Conservation (phyloP, 2,113 vertebrate genomes). For the Brachyhypopomus occidentalis region DNA sequence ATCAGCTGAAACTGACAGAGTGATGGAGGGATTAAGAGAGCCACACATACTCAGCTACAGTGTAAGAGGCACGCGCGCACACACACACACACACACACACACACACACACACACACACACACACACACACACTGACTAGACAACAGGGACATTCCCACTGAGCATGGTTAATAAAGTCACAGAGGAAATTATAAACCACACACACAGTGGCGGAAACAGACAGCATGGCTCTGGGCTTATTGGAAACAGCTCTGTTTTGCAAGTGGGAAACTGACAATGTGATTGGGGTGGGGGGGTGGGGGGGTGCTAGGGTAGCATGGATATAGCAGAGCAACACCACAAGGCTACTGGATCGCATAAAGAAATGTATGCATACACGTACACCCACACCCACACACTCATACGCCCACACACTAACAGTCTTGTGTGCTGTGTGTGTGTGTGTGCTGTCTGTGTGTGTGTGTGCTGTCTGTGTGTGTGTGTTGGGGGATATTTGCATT, state of each 20-base stretch:
- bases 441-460: background rate
- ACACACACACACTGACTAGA: slow-evolving; percentile 5
- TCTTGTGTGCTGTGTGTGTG: background rate
- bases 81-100: slow-evolving; percentile 3
- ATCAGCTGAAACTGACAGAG: background rate
- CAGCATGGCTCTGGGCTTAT: slow-evolving; percentile 8
- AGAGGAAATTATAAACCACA: slow-evolving; percentile 19
- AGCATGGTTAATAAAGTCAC: slow-evolving; percentile 18
- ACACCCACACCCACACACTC: background rate
- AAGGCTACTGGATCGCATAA: background rate
- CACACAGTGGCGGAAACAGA: slow-evolving; percentile 24
- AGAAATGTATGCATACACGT: background rate
- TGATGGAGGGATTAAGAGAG: background rate
- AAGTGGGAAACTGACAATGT: slow-evolving; percentile 16
- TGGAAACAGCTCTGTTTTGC: background rate
- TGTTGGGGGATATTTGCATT: background rate
- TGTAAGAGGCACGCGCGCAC: background rate
- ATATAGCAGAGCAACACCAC: background rate
- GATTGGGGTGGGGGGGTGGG: background rate
- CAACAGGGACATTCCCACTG: background rate
- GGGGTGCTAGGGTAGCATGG: too few relatives aligned
- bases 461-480: background rate
- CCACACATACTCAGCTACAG: background rate
- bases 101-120: background rate
- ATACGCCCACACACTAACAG: slow-evolving; percentile 16